Evolutionary conservation across 2,797 vertebrate species (phyloP).

Genomic region (Sebastes kiyomatsui): DNA sequence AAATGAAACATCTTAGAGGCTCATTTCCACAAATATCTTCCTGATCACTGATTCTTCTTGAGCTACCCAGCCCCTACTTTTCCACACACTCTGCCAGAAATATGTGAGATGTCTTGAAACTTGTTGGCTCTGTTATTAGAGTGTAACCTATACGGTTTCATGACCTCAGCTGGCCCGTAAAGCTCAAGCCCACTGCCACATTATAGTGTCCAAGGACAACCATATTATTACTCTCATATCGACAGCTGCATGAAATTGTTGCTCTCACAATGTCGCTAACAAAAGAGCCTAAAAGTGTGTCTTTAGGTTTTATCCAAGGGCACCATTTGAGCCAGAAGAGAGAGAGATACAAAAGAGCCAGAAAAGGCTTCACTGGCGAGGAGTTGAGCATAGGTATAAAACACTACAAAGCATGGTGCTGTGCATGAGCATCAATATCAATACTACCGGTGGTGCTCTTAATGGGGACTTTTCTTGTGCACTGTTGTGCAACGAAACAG

Average conservation of each 20-base stretch:
- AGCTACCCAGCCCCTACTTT: slow-evolving; percentile 38
- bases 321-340: slow-evolving; percentile 9
- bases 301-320: slow-evolving; percentile 22
- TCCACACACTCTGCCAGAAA: slow-evolving; percentile 59
- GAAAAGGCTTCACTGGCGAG: neutral
- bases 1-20: slow-evolving; percentile 32
- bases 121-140: slow-evolving; percentile 54
- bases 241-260: slow-evolving; percentile 54
- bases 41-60: slow-evolving; percentile 44
- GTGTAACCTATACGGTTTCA: slow-evolving; percentile 66
- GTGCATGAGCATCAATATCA: slow-evolving; percentile 34
- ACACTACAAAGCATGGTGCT: neutral
- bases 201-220: slow-evolving; percentile 60
- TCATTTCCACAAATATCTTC: slow-evolving; percentile 57
- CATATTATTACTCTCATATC: slow-evolving; percentile 57
- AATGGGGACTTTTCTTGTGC: slow-evolving; percentile 34
- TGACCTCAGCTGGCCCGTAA: slow-evolving; percentile 66
- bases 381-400: slow-evolving; percentile 11
- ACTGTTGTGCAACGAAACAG: slow-evolving; percentile 39
- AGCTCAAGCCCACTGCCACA: slow-evolving; percentile 55
- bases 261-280: slow-evolving; percentile 21
- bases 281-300: slow-evolving; percentile 23
- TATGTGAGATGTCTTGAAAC: slow-evolving; percentile 55
- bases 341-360: neutral
- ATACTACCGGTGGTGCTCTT: neutral